phyloP scores from a whole-genome alignment of 2,888 invertebrate genomes.

The Acheta domesticus region DNA sequence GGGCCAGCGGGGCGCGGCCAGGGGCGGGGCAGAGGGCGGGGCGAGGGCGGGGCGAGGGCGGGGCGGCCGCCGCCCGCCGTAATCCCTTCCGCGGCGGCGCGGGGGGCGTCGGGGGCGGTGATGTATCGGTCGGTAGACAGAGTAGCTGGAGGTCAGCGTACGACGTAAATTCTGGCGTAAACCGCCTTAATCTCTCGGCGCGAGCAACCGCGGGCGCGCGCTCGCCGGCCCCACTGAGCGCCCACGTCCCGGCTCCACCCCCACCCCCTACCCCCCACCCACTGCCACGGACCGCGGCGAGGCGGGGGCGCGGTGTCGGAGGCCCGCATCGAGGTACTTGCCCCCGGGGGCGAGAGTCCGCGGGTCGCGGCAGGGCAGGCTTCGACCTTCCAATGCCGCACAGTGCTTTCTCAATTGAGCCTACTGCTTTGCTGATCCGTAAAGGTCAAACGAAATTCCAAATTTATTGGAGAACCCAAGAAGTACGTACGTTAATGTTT shows the following conservation, averaged over 20 bases:
- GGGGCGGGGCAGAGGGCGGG: background rate
- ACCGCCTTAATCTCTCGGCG: background rate
- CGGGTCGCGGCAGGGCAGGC: no score
- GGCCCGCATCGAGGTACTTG: no score
- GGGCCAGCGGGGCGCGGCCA: background rate
- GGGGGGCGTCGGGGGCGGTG: background rate
- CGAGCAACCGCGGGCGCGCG: background rate
- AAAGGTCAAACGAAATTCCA: no score
- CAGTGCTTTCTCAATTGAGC: no score
- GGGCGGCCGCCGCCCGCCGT: background rate
- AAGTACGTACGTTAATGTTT: no score
- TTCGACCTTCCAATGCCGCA: no score
- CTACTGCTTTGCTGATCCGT: no score
- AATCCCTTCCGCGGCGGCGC: background rate
- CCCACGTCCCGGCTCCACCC: background rate
- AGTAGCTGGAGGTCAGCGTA: slow-evolving; percentile 8
- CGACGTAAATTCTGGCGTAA: slow-evolving; percentile 18
- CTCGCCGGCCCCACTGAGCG: background rate
- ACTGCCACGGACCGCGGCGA: background rate
- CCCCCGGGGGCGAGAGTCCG: no score
- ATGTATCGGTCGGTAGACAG: slow-evolving; percentile 18
- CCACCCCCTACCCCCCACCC: background rate
- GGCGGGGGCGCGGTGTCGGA: no score
- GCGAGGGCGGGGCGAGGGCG: background rate
- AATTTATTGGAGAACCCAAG: no score